A percentile compares a stretch with the other conserved stretches of the same genome.
These are phyloP conservation scores for Solen grandis DNA, from an alignment of 1,140 invertebrate genomes.

Conservation along the genomic window DNA sequence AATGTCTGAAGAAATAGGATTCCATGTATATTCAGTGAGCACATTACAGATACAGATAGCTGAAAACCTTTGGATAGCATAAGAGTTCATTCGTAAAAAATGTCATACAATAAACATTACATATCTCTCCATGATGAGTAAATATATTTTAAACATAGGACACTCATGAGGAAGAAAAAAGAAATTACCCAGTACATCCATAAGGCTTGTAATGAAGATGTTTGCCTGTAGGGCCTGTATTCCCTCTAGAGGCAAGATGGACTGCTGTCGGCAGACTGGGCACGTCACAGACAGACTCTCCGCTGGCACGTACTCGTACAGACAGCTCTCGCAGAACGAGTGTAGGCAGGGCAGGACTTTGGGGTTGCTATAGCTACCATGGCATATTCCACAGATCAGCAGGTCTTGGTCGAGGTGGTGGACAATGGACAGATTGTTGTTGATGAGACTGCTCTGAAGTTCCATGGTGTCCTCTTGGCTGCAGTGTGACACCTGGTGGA, in stretches of 20 bases:
- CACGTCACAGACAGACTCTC: conserved; percentile 85
- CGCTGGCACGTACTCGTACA: conserved; percentile 87
- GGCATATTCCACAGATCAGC: conserved; percentile 83
- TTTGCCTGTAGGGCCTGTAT: conserved; percentile 82
- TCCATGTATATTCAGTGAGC: no score
- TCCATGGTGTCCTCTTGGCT: conserved; percentile 35
- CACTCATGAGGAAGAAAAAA: no score
- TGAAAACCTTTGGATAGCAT: no score
- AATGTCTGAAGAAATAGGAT: no score
- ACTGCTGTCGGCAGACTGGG: conserved; percentile 83
- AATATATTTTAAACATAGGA: no score
- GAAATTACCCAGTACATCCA: conserved; percentile 78
- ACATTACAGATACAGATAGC: no score
- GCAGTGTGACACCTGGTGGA: conserved; percentile 38
- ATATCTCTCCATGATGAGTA: no score
- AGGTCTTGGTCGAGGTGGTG: conserved; percentile 73
- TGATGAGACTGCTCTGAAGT: conserved; percentile 40
- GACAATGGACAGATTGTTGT: conserved; percentile 21
- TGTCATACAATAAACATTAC: no score
- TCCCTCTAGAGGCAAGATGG: conserved; percentile 83
- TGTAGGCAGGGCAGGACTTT: conserved; percentile 94
- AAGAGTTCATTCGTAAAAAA: no score
- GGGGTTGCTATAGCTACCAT: conserved; percentile 88
- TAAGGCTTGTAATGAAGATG: conserved; percentile 81
- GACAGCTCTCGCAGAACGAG: conserved; percentile 94